phyloP scores from a whole-genome alignment of 1,140 invertebrate genomes.

The Tyrophagus putrescentiae region DNA sequence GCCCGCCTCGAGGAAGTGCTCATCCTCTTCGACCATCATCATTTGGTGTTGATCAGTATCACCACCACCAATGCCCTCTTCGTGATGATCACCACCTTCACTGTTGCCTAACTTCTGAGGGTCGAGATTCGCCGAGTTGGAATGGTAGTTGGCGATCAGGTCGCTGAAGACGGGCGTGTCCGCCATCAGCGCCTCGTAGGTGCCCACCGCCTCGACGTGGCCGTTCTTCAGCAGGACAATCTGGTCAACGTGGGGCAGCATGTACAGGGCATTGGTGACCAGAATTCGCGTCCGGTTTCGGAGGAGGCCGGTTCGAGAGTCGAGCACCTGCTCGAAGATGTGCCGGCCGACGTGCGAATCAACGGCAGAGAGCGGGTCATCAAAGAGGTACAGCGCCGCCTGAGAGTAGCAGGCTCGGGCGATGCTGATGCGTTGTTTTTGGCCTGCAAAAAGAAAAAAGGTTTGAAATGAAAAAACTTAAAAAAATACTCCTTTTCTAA shows the following conservation, averaged over 20 bases:
- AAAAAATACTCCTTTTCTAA: too few species aligned
- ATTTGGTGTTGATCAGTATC: background rate
- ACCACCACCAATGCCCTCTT: background rate
- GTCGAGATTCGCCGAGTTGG: too few species aligned
- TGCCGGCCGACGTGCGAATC: constrained; percentile 24
- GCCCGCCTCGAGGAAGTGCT: too few species aligned
- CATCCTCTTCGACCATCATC: background rate
- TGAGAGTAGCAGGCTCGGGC: constrained; percentile 29
- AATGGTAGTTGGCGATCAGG: constrained; percentile 62
- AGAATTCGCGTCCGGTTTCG: constrained; percentile 33
- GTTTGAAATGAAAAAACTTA: too few species aligned
- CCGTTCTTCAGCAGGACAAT: constrained; percentile 35
- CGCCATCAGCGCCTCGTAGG: constrained; percentile 31
- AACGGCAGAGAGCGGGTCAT: constrained; percentile 31
- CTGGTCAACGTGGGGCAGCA: constrained; percentile 34
- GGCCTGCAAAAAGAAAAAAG: too few species aligned
- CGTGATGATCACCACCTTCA: background rate
- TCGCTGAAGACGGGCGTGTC: constrained; percentile 28
- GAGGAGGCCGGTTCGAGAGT: constrained; percentile 24
- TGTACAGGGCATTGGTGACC: constrained; percentile 36
- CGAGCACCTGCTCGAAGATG: constrained; percentile 37
- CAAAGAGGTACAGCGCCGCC: constrained; percentile 34
- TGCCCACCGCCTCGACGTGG: constrained; percentile 31
- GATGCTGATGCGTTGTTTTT: constrained; percentile 28
- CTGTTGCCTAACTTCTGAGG: background rate